Evolutionary conservation across 2,888 invertebrate species (phyloP).

Genomic region (Oscheius sp.): DNA sequence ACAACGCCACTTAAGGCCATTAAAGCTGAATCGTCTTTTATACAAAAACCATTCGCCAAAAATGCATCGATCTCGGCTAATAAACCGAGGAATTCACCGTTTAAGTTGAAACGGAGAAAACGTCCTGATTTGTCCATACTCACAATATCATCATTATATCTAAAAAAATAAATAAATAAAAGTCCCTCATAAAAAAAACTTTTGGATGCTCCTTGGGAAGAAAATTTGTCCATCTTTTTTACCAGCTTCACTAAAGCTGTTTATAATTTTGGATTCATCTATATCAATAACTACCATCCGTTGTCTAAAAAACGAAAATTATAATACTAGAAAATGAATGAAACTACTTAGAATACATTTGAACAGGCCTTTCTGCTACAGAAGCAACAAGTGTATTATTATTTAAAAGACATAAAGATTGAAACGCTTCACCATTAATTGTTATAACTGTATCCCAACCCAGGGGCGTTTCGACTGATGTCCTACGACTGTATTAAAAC

Average conservation of each 20-base stretch:
- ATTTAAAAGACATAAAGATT: conserved; percentile 56
- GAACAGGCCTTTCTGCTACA: conserved; percentile 53
- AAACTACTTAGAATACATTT: conserved; percentile 61
- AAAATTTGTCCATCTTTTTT: conserved; percentile 60
- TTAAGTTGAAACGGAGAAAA: conserved; percentile 46
- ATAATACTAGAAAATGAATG: not conserved
- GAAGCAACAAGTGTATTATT: conserved; percentile 58
- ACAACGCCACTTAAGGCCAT: conserved; percentile 64
- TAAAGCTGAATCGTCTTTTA: conserved; percentile 55
- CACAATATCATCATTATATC: conserved; percentile 50
- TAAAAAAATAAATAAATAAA: conserved; percentile 31
- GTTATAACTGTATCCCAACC: conserved; percentile 63
- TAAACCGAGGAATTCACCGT: conserved; percentile 41
- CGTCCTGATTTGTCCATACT: conserved; percentile 65
- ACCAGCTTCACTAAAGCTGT: conserved; percentile 50
- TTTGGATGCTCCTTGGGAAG: conserved; percentile 59
- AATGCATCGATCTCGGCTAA: conserved; percentile 63
- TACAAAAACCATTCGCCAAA: conserved; percentile 62
- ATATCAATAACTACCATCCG: conserved; percentile 53
- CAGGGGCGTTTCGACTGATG: conserved; percentile 60
- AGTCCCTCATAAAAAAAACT: conserved; percentile 32
- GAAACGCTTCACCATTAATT: conserved; percentile 40
- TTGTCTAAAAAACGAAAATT: conserved; percentile 43
- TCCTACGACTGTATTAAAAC: conserved; percentile 34
- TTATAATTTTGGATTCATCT: conserved; percentile 37